Evolutionary conservation across 1,140 invertebrate species (phyloP).

Genomic region (Galleria mellonella): DNA sequence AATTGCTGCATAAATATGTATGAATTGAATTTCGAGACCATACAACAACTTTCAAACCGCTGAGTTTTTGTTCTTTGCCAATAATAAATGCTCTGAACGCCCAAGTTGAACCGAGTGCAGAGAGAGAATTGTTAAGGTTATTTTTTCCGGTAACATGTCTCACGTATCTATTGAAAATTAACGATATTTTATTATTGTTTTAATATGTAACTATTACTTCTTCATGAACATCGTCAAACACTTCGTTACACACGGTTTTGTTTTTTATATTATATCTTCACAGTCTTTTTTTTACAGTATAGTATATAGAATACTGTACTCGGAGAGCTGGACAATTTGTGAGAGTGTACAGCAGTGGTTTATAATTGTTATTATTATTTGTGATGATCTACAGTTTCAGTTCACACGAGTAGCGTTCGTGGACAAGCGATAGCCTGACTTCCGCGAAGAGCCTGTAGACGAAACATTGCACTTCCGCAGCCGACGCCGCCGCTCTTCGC

Average conservation of each 20-base stretch:
- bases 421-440: slow-evolving; percentile 42
- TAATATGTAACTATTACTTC: neutral
- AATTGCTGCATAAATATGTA: slow-evolving; percentile 56
- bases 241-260: no score
- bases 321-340: neutral
- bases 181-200: neutral
- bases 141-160: neutral
- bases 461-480: slow-evolving; percentile 37
- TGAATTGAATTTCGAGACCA: slow-evolving; percentile 38
- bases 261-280: no score
- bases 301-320: neutral
- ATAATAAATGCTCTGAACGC: slow-evolving; percentile 45
- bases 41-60: slow-evolving; percentile 40
- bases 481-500: slow-evolving; percentile 25
- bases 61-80: slow-evolving; percentile 45
- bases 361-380: slow-evolving; percentile 27
- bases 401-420: slow-evolving; percentile 44
- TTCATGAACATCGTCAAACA: no score
- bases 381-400: neutral
- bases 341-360: slow-evolving; percentile 30
- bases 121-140: slow-evolving; percentile 17
- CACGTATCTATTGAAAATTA: neutral
- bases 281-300: no score
- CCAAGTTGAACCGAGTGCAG: slow-evolving; percentile 22
- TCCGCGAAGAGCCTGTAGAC: slow-evolving; percentile 50